These are phyloP conservation scores for Scaptomyza graminum DNA, from an alignment of 1,140 invertebrate species.

Conservation along the genomic window DNA sequence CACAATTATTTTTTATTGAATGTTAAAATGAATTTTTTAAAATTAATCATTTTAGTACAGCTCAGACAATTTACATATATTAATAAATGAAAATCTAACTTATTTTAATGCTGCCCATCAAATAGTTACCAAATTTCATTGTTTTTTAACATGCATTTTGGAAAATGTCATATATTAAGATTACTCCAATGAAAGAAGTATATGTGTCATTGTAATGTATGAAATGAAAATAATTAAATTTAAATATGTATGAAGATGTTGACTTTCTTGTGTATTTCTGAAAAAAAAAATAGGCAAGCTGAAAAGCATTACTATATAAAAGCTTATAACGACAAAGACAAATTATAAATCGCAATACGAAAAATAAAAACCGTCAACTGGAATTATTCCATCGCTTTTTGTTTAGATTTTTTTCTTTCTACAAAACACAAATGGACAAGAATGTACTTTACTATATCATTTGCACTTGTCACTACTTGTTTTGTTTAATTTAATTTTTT, in stretches of 20 bases:
- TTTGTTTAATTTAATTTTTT: slow-evolving; percentile 46
- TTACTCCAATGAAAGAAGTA: too few species aligned
- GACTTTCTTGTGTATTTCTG: slow-evolving; percentile 12
- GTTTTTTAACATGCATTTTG: slow-evolving; percentile 54
- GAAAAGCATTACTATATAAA: slow-evolving; percentile 16
- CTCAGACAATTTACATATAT: neutral
- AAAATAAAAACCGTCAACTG: slow-evolving; percentile 30
- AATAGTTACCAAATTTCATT: slow-evolving; percentile 43
- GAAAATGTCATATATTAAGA: slow-evolving; percentile 42
- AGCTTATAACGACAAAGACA: slow-evolving; percentile 9
- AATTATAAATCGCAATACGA: slow-evolving; percentile 17
- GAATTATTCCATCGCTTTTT: slow-evolving; percentile 53
- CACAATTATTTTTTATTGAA: neutral
- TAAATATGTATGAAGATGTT: slow-evolving; percentile 27
- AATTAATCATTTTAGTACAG: too few species aligned
- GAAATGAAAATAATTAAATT: slow-evolving; percentile 47
- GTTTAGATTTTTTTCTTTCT: slow-evolving; percentile 12
- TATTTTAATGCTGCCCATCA: slow-evolving; percentile 47
- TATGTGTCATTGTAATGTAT: slow-evolving; percentile 49
- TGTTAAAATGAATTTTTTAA: neutral
- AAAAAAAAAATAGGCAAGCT: neutral
- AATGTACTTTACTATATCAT: slow-evolving; percentile 31
- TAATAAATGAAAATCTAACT: slow-evolving; percentile 18
- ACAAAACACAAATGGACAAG: slow-evolving; percentile 29
- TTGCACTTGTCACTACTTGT: slow-evolving; percentile 38